Percentiles rank a stretch among this genome's conserved stretches.
Conservation (phyloP, 2,888 invertebrate genomes). For the Drosophila phalerata region DNA sequence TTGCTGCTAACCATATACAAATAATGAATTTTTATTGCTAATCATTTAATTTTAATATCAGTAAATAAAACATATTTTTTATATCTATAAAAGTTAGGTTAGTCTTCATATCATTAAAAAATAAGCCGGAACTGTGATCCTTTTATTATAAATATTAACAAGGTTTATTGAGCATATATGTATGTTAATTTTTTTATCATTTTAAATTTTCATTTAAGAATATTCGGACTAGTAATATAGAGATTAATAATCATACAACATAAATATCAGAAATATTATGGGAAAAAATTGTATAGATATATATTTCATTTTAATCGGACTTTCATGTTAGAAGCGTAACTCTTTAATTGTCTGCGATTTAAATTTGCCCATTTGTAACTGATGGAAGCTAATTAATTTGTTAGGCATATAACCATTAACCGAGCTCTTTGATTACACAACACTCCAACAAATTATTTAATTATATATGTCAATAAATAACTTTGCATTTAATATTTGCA, state of each 20-base stretch:
- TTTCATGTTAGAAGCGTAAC: background rate
- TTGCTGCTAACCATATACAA: background rate
- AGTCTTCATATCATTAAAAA: too few relatives aligned
- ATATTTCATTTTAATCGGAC: background rate
- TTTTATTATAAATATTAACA: too few relatives aligned
- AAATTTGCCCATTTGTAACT: constrained; percentile 1
- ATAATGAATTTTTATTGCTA: background rate
- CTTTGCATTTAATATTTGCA: constrained; percentile 28
- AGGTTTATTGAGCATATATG: too few relatives aligned
- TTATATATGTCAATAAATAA: constrained; percentile 72
- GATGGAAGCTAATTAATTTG: constrained; percentile 53
- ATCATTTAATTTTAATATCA: background rate
- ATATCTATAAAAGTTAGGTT: background rate
- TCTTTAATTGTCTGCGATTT: constrained; percentile 2
- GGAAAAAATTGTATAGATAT: too few relatives aligned
- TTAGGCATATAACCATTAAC: constrained; percentile 33
- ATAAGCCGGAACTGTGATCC: too few relatives aligned
- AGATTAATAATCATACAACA: too few relatives aligned
- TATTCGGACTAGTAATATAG: too few relatives aligned
- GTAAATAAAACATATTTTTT: background rate
- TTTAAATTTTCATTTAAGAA: too few relatives aligned
- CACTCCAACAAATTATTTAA: constrained; percentile 61
- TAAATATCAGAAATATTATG: too few relatives aligned
- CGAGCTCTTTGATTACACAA: constrained; percentile 22
- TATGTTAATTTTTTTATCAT: too few relatives aligned